Percentiles rank a stretch among this genome's conserved stretches.
Evolutionary conservation across 2,797 vertebrate genomes (phyloP).

Genomic region (Chiloscyllium punctatum): DNA sequence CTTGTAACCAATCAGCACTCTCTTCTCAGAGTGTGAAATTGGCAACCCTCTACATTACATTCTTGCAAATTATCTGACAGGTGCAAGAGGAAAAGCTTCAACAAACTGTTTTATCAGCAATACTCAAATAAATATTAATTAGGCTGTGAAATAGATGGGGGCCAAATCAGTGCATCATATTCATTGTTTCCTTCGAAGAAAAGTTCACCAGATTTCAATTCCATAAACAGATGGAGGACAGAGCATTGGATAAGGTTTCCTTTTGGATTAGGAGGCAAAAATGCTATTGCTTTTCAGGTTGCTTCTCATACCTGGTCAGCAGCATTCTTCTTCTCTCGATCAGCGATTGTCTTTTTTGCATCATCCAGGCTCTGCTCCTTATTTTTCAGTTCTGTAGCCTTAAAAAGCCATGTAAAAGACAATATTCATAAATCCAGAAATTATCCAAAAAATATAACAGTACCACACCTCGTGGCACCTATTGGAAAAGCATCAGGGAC

Average conservation of each 20-base stretch:
- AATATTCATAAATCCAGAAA: not conserved
- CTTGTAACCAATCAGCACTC: too few relatives aligned
- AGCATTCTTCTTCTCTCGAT: constrained; percentile 70
- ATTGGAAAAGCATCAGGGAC: not conserved
- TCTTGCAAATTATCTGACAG: too few relatives aligned
- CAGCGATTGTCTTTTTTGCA: constrained; percentile 56
- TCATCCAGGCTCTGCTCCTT: constrained; percentile 63
- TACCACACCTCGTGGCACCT: not conserved
- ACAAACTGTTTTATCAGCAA: too few relatives aligned
- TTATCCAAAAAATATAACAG: not conserved
- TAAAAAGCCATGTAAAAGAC: not conserved
- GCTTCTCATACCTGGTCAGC: constrained; percentile 68
- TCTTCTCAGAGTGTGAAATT: too few relatives aligned
- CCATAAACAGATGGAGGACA: not conserved
- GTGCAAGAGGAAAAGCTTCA: too few relatives aligned
- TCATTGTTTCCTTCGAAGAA: not conserved
- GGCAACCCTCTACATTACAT: too few relatives aligned
- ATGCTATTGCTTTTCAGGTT: not conserved
- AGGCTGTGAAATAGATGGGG: not conserved
- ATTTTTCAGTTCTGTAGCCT: constrained; percentile 57
- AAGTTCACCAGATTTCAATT: not conserved
- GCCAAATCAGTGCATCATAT: not conserved
- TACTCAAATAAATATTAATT: not conserved
- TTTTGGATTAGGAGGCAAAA: not conserved
- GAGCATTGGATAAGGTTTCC: not conserved